Base-by-base conservation (phyloP, 2,888 invertebrate genomes). In the Diarsia dahlii region DNA sequence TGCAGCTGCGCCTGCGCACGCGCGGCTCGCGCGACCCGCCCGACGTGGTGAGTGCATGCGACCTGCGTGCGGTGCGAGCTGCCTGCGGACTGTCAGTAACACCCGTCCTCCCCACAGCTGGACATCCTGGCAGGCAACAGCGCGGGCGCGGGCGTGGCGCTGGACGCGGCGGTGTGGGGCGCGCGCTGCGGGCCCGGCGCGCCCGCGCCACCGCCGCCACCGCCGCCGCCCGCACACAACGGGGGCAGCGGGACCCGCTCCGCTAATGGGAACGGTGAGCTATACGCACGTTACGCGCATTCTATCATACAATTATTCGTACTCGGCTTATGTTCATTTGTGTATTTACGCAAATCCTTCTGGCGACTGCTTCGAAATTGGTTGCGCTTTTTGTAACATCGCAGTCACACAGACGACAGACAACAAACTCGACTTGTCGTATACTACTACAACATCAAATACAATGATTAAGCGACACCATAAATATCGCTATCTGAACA, bases 1-100 rank as follows among this genome's bases (percentile, higher is more conserved):
- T 92, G 90, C 95, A 95, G 85, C 91, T 95, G 91, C 91, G 92
- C 3, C 92, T 95, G 89, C 88, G 92, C 85, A 85, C 92, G 84
- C 92, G 93, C 84, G 95, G 95, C 86, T 79, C 91, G 8, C 58
- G 71, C 2, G 95, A 95, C 91, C 90, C 92, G 72, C 90, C 93
- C 34, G 89, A 91, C 87, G 88, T 90, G 90, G 94, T 93, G 58
- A 72, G 76, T 86, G 90, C n/a, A n/a, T 82, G 83, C 90, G 80
- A 90, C 91, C 82, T 2, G 18, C 15, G 94, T 93, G 81, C 68
- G 89, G 3, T 20, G 63, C 2, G 94, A 28, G 28, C 28, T 28
- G 93, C 89, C 87, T 28, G 50, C 4, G 23, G 39, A 8, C 34
- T n/a, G 28, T 23, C 45, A 10, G n/a, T 18, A 45, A 15, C 12